Evolutionary conservation across 1,140 invertebrate genomes (phyloP).

Genomic region (Drosophila ananassae): DNA sequence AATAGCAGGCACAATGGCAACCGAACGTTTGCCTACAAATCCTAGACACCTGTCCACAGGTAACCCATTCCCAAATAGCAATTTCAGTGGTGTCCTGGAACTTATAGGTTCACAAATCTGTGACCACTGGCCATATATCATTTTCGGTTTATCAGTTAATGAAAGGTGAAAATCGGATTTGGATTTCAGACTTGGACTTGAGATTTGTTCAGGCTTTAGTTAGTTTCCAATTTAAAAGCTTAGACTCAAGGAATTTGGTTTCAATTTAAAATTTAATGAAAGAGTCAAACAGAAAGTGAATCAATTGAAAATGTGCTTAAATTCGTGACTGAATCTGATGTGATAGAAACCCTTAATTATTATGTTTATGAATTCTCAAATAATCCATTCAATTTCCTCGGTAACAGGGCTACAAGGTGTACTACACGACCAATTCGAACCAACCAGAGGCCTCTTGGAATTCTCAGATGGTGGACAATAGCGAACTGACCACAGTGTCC

Average conservation of each 20-base stretch:
- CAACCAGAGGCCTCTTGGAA: conserved; percentile 95
- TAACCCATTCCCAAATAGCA: conserved; percentile 10
- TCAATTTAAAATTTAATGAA: background rate
- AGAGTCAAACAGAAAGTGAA: background rate
- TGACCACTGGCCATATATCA: conserved; percentile 22
- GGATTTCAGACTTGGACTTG: conserved; percentile 1
- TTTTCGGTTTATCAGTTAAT: conserved; percentile 40
- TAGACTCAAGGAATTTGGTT: background rate
- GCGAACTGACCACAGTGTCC: conserved; percentile 95
- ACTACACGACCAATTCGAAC: conserved; percentile 95
- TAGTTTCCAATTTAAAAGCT: background rate
- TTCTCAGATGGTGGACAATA: conserved; percentile 96
- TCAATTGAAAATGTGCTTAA: too few relatives aligned
- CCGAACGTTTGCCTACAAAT: conserved; percentile 21
- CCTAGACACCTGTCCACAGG: conserved; percentile 16
- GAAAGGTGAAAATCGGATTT: conserved; percentile 35
- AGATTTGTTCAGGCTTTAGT: background rate
- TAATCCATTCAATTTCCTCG: background rate
- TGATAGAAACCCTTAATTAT: too few relatives aligned
- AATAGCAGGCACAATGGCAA: background rate
- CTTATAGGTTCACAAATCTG: conserved; percentile 21
- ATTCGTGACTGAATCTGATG: too few relatives aligned
- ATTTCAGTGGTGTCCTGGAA: conserved; percentile 11
- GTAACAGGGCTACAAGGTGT: conserved; percentile 97
- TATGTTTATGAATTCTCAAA: too few relatives aligned